Conservation (phyloP, 1,140 invertebrate genomes). For the Calycopis cecrops region DNA sequence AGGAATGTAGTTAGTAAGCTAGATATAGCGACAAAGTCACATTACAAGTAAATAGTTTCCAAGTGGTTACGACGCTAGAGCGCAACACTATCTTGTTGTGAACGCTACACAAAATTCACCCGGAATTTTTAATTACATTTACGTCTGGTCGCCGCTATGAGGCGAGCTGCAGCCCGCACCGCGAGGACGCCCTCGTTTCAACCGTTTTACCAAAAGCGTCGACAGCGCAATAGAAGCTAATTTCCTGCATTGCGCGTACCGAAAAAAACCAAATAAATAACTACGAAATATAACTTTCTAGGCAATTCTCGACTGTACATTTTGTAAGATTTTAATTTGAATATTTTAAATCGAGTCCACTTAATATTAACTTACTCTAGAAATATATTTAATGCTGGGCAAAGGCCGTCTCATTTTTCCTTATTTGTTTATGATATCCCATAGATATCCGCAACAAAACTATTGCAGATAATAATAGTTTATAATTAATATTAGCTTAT, state of each 20-base stretch:
- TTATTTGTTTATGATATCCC: too few relatives aligned
- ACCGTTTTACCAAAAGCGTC: conserved; percentile 68
- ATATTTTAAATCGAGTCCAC: too few relatives aligned
- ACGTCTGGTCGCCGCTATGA: conserved; percentile 66
- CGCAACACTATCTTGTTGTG: conserved; percentile 71
- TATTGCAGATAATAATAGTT: background rate
- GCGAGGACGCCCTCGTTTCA: conserved; percentile 65
- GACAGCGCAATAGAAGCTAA: conserved; percentile 73
- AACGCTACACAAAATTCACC: conserved; percentile 66
- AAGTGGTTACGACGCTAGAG: conserved; percentile 37
- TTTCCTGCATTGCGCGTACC: conserved; percentile 70
- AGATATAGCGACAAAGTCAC: conserved; percentile 64
- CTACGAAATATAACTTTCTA: conserved; percentile 52
- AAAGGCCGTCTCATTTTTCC: too few relatives aligned
- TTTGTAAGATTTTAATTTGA: background rate
- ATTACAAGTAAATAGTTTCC: conserved; percentile 66
- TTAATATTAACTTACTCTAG: too few relatives aligned
- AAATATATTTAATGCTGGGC: too few relatives aligned
- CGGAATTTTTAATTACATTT: conserved; percentile 75
- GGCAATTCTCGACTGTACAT: conserved; percentile 16
- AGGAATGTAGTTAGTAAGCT: conserved; percentile 50
- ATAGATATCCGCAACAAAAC: too few relatives aligned
- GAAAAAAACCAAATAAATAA: conserved; percentile 54
- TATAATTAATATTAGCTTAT: conserved; percentile 4
- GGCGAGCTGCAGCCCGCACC: conserved; percentile 49